These are phyloP conservation scores for Cinclus cinclus DNA, from an alignment of 2,113 vertebrate genomes.

Conservation along the genomic window DNA sequence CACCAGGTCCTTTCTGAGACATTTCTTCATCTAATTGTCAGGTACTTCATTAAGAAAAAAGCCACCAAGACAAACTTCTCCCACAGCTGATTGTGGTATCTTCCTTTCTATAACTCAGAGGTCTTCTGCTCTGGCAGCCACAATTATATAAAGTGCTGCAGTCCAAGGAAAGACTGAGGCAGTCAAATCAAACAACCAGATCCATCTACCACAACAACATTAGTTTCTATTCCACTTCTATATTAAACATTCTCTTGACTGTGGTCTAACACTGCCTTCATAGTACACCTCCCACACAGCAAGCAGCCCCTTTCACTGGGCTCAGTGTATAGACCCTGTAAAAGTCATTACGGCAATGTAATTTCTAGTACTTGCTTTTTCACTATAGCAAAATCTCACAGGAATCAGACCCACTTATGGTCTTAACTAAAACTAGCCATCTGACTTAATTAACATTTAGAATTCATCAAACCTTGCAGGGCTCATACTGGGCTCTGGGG, in stretches of 20 bases:
- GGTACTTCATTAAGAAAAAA: background rate
- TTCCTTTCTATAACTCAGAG: background rate
- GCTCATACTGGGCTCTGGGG: conserved; percentile 65
- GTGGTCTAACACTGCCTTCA: background rate
- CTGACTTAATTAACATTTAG: conserved; percentile 66
- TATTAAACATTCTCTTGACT: background rate
- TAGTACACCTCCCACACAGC: background rate
- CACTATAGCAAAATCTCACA: conserved; percentile 54
- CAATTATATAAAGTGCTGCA: background rate
- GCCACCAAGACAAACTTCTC: background rate
- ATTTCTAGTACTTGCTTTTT: conserved; percentile 35
- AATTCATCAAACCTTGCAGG: conserved; percentile 67
- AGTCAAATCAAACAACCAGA: background rate
- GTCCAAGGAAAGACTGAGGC: background rate
- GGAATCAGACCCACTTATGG: conserved; percentile 68
- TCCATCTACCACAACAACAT: background rate
- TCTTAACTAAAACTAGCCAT: conserved; percentile 72
- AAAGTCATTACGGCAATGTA: conserved; percentile 56
- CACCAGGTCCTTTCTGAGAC: background rate
- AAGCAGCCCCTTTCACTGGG: background rate
- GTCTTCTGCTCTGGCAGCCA: background rate
- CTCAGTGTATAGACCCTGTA: background rate
- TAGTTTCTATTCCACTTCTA: background rate
- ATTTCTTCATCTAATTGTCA: background rate
- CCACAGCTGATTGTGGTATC: background rate